Evolutionary conservation across 53 echinoderm and acorn worm species (phyloP).

Genomic region (Mesocentrotus franciscanus): DNA sequence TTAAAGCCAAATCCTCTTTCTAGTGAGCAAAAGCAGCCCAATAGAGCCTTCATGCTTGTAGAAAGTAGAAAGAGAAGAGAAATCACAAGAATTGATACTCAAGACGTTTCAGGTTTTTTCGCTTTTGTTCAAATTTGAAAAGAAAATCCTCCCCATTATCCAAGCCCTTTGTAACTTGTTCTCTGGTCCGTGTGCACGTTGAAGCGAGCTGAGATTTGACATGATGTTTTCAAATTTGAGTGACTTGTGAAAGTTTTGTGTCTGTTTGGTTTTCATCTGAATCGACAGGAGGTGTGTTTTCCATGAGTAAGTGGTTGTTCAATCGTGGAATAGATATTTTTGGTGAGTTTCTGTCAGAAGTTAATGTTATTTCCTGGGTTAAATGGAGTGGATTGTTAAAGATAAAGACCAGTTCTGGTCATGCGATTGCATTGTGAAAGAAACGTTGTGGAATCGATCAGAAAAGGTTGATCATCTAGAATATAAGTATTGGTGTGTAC

Average conservation of each 20-base stretch:
- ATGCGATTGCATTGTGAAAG: no score
- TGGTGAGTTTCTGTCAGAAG: constrained; percentile 11
- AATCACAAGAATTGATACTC: constrained; percentile 9
- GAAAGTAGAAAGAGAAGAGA: not conserved
- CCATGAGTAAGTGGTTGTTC: not conserved
- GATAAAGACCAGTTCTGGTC: no score
- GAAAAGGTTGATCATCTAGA: no score
- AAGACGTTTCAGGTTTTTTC: not conserved
- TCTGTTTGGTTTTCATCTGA: not conserved
- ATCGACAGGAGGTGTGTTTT: not conserved
- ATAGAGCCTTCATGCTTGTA: not conserved
- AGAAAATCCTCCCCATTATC: not conserved
- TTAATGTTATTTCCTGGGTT: not conserved
- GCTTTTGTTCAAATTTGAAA: constrained; percentile 31
- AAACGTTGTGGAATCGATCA: no score
- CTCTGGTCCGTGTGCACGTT: constrained; percentile 9
- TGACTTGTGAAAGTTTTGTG: not conserved
- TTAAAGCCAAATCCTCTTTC: constrained; percentile 21
- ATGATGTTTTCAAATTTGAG: constrained; percentile 35
- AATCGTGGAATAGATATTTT: not conserved
- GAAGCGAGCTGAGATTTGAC: constrained; percentile 12
- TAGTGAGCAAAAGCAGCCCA: not conserved
- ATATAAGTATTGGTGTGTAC: no score
- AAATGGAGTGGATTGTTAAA: not conserved
- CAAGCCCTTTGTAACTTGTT: not conserved